Evolutionary conservation across 2,888 invertebrate genomes (phyloP).

Genomic region (Heliconius ismenius): DNA sequence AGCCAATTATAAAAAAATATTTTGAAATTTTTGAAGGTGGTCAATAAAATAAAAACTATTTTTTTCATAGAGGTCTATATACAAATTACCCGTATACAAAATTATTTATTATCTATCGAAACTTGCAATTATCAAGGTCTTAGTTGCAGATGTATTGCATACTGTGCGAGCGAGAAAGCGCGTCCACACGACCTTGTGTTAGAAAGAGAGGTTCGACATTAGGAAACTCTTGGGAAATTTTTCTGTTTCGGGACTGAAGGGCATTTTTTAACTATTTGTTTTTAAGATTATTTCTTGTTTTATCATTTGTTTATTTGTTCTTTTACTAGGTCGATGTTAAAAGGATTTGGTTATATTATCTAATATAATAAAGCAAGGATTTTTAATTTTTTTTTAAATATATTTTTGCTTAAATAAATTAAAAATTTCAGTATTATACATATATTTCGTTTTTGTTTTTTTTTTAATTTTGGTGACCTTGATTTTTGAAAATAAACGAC

Average conservation of each 20-base stretch:
- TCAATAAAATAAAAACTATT: slow-evolving; percentile 23
- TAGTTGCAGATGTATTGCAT: slow-evolving; percentile 80
- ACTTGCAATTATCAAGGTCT: slow-evolving; percentile 81
- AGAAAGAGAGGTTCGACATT: slow-evolving; percentile 69
- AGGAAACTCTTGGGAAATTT: slow-evolving; percentile 81
- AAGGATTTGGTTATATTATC: slow-evolving; percentile 28
- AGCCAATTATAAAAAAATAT: slow-evolving; percentile 19
- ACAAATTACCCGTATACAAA: slow-evolving; percentile 74
- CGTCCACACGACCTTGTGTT: slow-evolving; percentile 66
- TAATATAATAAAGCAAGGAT: slow-evolving; percentile 11
- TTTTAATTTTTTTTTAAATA: not conserved
- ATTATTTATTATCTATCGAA: slow-evolving; percentile 81
- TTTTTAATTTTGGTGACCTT: not conserved
- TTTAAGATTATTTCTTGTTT: slow-evolving; percentile 52
- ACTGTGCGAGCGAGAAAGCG: slow-evolving; percentile 70
- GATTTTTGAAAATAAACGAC: not conserved
- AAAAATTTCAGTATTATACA: not conserved
- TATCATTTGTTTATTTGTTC: slow-evolving; percentile 59
- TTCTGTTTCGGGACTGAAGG: slow-evolving; percentile 78
- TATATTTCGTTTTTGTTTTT: not conserved
- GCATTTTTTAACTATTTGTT: slow-evolving; percentile 74
- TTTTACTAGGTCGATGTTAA: slow-evolving; percentile 60
- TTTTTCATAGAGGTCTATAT: slow-evolving; percentile 63
- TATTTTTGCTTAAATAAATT: not conserved
- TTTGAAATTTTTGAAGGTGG: slow-evolving; percentile 4